Evolutionary conservation across 2,888 invertebrate species (phyloP).

Genomic region (Lampropteryx suffumata): DNA sequence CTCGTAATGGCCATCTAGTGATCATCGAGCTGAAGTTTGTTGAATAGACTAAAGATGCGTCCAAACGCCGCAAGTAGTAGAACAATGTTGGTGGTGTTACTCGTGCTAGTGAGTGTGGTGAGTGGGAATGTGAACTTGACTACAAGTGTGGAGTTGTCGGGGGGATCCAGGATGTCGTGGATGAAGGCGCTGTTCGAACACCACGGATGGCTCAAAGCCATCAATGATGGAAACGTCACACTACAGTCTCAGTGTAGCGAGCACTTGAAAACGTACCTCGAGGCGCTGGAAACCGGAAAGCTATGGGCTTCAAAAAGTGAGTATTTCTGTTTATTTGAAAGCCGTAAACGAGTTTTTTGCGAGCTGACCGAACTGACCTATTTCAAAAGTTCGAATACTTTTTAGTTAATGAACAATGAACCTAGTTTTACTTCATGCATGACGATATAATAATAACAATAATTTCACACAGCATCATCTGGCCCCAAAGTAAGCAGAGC

Average conservation of each 20-base stretch:
- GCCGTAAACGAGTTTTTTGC: neutral
- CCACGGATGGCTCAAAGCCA: constrained; percentile 76
- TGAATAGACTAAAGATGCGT: constrained; percentile 34
- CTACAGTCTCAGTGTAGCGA: constrained; percentile 73
- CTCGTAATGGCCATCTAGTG: constrained; percentile 29
- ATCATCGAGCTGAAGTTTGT: constrained; percentile 15
- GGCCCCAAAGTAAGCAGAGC: no score
- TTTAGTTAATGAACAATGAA: no score
- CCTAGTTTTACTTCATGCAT: no score
- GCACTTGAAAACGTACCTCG: constrained; percentile 80
- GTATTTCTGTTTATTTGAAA: constrained; percentile 49
- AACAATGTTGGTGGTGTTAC: constrained; percentile 59
- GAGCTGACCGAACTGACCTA: no score
- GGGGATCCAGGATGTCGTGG: constrained; percentile 84
- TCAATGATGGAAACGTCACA: constrained; percentile 72
- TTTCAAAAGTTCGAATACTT: no score
- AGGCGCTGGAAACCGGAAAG: constrained; percentile 85
- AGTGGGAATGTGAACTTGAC: constrained; percentile 64
- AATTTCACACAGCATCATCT: no score
- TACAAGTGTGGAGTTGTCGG: constrained; percentile 30
- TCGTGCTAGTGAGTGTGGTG: constrained; percentile 72
- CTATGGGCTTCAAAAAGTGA: constrained; percentile 92
- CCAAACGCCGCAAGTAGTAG: constrained; percentile 37
- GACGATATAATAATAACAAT: no score
- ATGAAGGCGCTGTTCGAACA: constrained; percentile 86